These are phyloP conservation scores for Pachyramphus minor DNA, from an alignment of 2,113 vertebrate genomes.

Conservation along the genomic window DNA sequence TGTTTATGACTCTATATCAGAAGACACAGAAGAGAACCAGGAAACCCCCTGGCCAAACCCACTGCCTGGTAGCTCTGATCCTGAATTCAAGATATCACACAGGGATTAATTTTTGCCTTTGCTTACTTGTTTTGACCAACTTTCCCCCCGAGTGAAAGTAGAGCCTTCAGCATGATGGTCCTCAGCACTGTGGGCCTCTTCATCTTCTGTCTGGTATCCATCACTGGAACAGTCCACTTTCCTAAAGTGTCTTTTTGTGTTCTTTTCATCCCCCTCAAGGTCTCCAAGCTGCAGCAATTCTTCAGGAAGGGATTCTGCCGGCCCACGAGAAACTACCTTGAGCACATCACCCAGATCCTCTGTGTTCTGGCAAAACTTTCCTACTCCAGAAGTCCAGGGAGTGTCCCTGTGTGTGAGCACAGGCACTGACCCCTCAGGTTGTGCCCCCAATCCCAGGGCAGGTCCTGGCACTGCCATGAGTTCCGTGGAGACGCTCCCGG, in stretches of 20 bases:
- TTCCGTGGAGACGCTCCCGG: constrained; percentile 5
- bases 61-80: background rate
- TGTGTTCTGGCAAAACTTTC: background rate
- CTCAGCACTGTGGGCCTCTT: background rate
- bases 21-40: background rate
- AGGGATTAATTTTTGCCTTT: background rate
- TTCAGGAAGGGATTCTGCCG: background rate
- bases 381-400: background rate
- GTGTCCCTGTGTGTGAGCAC: background rate
- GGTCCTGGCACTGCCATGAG: constrained; percentile 29
- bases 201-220: background rate
- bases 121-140: constrained; percentile 65
- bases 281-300: background rate
- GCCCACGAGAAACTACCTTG: background rate
- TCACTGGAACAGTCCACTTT: background rate
- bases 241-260: background rate
- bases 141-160: background rate
- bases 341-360: background rate
- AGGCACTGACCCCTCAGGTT: background rate
- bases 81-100: background rate
- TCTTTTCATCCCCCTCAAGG: background rate
- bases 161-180: background rate
- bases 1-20: background rate
- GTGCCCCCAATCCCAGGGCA: background rate
- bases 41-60: background rate